Percentiles rank a stretch among this genome's conserved stretches.
Evolutionary conservation across 2,113 vertebrate genomes (phyloP).

Genomic region (Melierax canorus): DNA sequence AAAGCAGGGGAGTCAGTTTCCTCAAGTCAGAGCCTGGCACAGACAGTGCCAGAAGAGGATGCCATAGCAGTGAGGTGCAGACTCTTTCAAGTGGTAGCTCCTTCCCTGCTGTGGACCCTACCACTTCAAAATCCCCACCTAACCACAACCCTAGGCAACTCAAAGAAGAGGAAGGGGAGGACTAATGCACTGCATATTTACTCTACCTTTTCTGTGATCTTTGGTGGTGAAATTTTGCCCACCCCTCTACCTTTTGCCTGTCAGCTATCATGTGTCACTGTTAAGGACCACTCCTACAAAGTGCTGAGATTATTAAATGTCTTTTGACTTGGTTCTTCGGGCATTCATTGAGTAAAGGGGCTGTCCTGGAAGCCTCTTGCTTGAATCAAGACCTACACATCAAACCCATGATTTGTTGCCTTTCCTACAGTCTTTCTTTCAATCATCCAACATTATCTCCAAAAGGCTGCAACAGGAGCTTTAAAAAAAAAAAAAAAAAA

Average conservation of each 20-base stretch:
- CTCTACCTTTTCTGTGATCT: neutral
- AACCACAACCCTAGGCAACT: neutral
- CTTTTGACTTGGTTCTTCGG: neutral
- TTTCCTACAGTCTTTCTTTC: neutral
- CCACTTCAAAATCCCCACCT: neutral
- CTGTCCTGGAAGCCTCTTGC: neutral
- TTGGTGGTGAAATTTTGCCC: neutral
- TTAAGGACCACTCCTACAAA: neutral
- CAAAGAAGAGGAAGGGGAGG: neutral
- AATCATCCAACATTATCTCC: neutral
- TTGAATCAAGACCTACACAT: neutral
- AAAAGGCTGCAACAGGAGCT: neutral
- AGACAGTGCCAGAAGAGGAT: neutral
- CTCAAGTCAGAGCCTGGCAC: neutral
- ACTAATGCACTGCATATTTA: neutral
- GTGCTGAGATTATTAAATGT: neutral
- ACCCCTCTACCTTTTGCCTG: neutral
- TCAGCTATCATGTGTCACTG: neutral
- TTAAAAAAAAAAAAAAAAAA: neutral
- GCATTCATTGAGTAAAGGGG: neutral
- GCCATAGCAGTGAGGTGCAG: neutral
- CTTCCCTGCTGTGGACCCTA: neutral
- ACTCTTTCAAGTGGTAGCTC: fast-evolving
- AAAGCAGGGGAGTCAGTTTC: neutral
- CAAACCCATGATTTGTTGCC: neutral